phyloP scores from a whole-genome alignment of 1,140 invertebrate species.

The Halictus rubicundus region DNA sequence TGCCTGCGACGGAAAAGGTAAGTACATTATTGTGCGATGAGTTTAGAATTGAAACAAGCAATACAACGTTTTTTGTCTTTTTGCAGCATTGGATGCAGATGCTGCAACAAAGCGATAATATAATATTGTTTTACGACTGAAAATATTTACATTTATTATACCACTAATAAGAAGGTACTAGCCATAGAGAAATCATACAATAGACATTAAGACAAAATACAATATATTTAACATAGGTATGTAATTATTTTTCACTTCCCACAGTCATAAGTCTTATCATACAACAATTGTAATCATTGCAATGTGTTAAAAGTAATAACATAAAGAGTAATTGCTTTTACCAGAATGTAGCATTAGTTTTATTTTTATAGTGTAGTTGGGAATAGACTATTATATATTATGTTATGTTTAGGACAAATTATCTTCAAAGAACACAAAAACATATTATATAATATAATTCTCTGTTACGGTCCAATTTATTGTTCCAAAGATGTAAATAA shows the following conservation, averaged over 20 bases:
- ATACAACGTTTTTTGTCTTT: slow-evolving; percentile 32
- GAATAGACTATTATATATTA: slow-evolving; percentile 33
- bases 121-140: slow-evolving; percentile 9
- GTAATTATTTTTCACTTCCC: slow-evolving; percentile 25
- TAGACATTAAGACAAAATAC: slow-evolving; percentile 33
- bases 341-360: slow-evolving; percentile 33
- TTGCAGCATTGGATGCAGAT: slow-evolving; percentile 75
- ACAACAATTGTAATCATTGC: slow-evolving; percentile 8
- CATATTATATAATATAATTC: slow-evolving; percentile 25
- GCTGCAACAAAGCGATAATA: slow-evolving; percentile 74
- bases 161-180: slow-evolving; percentile 35
- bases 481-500: slow-evolving; percentile 49
- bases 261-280: slow-evolving; percentile 15
- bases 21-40: slow-evolving; percentile 67
- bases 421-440: slow-evolving; percentile 24
- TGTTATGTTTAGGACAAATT: slow-evolving; percentile 36
- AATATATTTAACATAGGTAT: slow-evolving; percentile 40
- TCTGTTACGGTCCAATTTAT: slow-evolving; percentile 37
- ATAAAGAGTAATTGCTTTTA: slow-evolving; percentile 32
- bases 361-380: slow-evolving; percentile 42
- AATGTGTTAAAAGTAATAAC: slow-evolving; percentile 28
- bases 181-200: slow-evolving; percentile 27
- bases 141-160: slow-evolving; percentile 22
- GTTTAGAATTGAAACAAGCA: background rate
- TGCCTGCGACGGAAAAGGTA: slow-evolving; percentile 99